phyloP scores from a whole-genome alignment of 2,797 vertebrate genomes.

The Sphaeramia orbicularis region DNA sequence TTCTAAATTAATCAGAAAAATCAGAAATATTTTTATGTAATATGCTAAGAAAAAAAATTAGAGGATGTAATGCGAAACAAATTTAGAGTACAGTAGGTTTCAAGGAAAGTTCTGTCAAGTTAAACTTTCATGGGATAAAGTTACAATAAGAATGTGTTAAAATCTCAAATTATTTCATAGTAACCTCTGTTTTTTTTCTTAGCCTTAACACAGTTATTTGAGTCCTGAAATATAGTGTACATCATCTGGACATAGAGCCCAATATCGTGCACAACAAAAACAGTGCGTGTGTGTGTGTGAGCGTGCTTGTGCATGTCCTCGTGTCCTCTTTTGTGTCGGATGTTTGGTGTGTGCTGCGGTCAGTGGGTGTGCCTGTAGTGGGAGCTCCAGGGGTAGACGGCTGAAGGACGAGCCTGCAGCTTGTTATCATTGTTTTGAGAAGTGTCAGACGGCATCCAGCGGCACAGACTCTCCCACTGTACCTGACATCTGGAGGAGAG shows the following conservation, averaged over 20 bases:
- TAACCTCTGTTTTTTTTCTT: too few species aligned
- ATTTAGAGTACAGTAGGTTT: too few species aligned
- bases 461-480: conserved; percentile 80
- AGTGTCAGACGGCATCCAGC: conserved; percentile 84
- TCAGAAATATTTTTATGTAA: too few species aligned
- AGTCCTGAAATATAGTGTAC: not conserved
- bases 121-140: too few species aligned
- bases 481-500: conserved; percentile 83
- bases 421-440: conserved; percentile 86
- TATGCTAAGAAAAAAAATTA: too few species aligned
- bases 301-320: too few species aligned
- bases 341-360: conserved; percentile 30
- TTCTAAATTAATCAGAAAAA: too few species aligned
- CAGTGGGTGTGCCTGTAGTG: conserved; percentile 53
- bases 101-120: too few species aligned
- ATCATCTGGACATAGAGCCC: not conserved
- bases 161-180: not conserved
- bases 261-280: not conserved
- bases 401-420: conserved; percentile 77
- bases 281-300: too few species aligned
- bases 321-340: too few species aligned
- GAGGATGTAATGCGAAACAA: too few species aligned
- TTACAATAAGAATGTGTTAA: too few species aligned
- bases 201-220: not conserved
- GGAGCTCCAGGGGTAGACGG: conserved; percentile 66